These are phyloP conservation scores for Drosophila athabasca DNA, from an alignment of 1,140 invertebrate genomes.

Conservation along the genomic window DNA sequence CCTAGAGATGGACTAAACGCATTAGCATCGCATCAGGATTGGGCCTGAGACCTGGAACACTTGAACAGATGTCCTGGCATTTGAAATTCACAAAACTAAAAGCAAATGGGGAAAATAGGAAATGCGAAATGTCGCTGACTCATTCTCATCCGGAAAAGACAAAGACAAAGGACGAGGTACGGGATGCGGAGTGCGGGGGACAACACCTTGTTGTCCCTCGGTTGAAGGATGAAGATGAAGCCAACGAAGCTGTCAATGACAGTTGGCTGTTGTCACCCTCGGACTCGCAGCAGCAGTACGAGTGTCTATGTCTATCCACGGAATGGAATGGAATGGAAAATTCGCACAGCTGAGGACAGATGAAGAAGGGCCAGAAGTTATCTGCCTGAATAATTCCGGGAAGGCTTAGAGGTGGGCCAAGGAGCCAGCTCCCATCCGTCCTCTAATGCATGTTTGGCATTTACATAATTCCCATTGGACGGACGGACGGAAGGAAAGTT, in stretches of 20 bases:
- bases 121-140: constrained; percentile 44
- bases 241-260: constrained; percentile 59
- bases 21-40: constrained; percentile 52
- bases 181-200: constrained; percentile 3
- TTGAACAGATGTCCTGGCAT: constrained; percentile 82
- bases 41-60: constrained; percentile 50
- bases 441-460: constrained; percentile 75
- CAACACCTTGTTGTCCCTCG: constrained; percentile 61
- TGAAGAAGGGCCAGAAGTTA: constrained; percentile 42
- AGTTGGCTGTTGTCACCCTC: constrained; percentile 61
- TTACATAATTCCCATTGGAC: constrained; percentile 66
- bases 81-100: constrained; percentile 82
- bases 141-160: constrained; percentile 29
- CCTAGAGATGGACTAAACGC: constrained; percentile 26
- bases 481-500: too few relatives aligned
- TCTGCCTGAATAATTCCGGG: constrained; percentile 60
- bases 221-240: not conserved
- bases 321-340: constrained; percentile 36
- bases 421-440: constrained; percentile 26
- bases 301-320: too few relatives aligned
- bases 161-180: constrained; percentile 42
- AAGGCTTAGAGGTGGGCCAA: constrained; percentile 37
- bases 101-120: constrained; percentile 51
- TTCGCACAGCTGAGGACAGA: constrained; percentile 66
- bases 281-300: not conserved